Evolutionary conservation across 2,113 vertebrate species (phyloP).

Genomic region (Pao palembangensis): DNA sequence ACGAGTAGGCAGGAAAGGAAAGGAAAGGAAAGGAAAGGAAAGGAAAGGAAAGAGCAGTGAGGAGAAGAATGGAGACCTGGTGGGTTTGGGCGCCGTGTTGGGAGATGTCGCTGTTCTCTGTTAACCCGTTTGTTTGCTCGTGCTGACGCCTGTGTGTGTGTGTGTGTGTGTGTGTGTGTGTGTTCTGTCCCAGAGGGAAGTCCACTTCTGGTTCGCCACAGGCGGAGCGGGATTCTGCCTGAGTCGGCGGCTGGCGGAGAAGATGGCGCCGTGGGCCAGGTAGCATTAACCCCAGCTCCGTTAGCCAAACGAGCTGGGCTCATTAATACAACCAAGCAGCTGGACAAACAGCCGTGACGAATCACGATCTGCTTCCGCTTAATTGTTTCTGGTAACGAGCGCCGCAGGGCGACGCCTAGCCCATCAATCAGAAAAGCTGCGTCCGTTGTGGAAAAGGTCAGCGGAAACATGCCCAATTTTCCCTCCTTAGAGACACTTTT

Average conservation of each 20-base stretch:
- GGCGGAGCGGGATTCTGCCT: slow-evolving; percentile 94
- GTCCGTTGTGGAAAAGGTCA: slow-evolving; percentile 38
- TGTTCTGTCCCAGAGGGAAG: slow-evolving; percentile 75
- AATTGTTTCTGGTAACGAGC: not conserved
- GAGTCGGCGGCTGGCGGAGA: slow-evolving; percentile 80
- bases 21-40: not conserved
- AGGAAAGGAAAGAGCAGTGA: not conserved
- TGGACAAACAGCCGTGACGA: too few relatives aligned
- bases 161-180: slow-evolving; percentile 6
- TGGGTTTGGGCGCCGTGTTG: not conserved
- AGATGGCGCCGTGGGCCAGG: slow-evolving; percentile 93
- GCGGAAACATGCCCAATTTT: slow-evolving; percentile 14
- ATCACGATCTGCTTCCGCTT: slow-evolving; percentile 15
- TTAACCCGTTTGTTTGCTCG: too few relatives aligned
- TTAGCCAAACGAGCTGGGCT: not conserved
- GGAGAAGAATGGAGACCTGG: slow-evolving; percentile 1
- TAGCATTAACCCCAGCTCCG: slow-evolving; percentile 41
- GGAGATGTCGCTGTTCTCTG: too few relatives aligned
- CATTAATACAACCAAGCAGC: too few relatives aligned
- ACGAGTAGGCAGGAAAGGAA: not conserved
- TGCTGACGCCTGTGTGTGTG: too few relatives aligned
- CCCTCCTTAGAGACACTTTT: slow-evolving; percentile 1
- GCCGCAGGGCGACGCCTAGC: not conserved
- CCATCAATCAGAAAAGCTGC: slow-evolving; percentile 19
- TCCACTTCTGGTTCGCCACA: slow-evolving; percentile 92